Conservation (phyloP, 2,797 vertebrate genomes). For the Sebastes kiyomatsui region DNA sequence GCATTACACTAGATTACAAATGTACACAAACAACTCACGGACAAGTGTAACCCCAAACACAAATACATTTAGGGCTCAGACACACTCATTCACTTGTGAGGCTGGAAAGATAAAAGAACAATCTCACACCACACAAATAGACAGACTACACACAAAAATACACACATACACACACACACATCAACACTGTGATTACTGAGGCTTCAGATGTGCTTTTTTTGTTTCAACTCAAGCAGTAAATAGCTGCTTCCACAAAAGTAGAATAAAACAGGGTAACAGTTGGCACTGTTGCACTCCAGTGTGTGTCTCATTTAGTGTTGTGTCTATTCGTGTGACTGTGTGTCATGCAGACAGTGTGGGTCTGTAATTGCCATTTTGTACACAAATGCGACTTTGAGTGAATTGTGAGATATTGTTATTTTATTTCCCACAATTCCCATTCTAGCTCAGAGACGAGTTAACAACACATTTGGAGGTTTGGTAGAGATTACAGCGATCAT, state of each 20-base stretch:
- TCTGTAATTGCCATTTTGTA: background rate
- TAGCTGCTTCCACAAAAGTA: constrained; percentile 2
- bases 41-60: background rate
- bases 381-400: background rate
- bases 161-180: constrained; percentile 5
- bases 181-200: constrained; percentile 3
- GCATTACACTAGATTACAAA: background rate
- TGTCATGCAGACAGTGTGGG: background rate
- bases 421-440: background rate
- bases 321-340: background rate
- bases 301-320: background rate
- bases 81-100: background rate
- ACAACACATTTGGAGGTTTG: background rate
- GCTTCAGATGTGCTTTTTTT: constrained; percentile 27
- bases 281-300: background rate
- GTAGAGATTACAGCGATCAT: background rate
- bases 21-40: background rate
- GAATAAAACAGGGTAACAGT: background rate
- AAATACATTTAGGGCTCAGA: background rate
- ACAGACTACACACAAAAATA: background rate
- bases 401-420: background rate
- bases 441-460: background rate
- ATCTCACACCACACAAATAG: background rate
- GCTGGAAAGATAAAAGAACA: background rate
- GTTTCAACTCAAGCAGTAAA: constrained; percentile 21